Base-by-base conservation (phyloP, 2,888 invertebrate genomes). In the Linnaemya vulpina region DNA sequence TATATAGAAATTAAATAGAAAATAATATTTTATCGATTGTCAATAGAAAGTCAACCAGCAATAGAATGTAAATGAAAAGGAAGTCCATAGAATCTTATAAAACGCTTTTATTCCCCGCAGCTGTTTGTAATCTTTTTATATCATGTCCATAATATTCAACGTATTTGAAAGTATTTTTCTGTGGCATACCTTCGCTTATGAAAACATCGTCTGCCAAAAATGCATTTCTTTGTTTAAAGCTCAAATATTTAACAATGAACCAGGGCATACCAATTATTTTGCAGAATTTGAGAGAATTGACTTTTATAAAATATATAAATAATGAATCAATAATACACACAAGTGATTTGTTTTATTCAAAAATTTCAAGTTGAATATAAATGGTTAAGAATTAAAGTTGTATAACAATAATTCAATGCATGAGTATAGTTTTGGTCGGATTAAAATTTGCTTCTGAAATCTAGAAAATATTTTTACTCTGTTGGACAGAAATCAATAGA, bases 241-340 rank as follows among this genome's bases (percentile, higher is more conserved):
- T 51, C 53, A 90, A 70, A 43, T 87, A 55, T 4, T 87, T 88
- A 74, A 90, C 88, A 87, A 90, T 87, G 73, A 92, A 88, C 89
- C 90, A 91, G 77, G 90, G 90, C 51, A 90, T 81, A 35, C 86
- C 87, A 85, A 86, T 87, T 76, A 76, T 83, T 30, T 3, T 87
- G 87, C 38, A 82, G 5, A 76, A 22, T 11, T 38, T 80, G 76
- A 22, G 67, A 30, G 7, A 84, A 87, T 5, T 86, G 86, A 62
- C 87, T 86, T 15, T 83, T 17, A 20, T 89, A 86, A 46, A n/a
- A 58, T 22, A 43, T 51, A 20, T 30, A 62, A 53, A 60, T 43
- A 51, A 38, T 5, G 53, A 55, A 22, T 25, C 22, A 15, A 13
- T 22, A 22, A 25, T 55, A 55, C 11, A 55, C 25, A 25, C 22